phyloP scores from a whole-genome alignment of 2,797 vertebrate genomes.

The Peromyscus eremicus region DNA sequence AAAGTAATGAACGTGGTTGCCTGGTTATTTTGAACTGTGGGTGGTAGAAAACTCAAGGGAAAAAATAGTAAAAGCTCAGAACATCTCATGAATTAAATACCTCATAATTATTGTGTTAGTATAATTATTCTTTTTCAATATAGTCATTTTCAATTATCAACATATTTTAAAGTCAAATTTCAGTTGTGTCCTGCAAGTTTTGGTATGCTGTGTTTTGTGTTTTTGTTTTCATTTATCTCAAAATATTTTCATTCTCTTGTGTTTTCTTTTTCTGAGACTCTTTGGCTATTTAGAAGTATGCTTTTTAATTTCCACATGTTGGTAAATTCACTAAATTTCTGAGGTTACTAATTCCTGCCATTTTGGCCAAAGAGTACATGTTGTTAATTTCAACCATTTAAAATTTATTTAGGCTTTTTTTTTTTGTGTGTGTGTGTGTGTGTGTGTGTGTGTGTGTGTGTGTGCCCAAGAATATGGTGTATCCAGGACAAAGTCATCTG shows the following conservation, averaged over 20 bases:
- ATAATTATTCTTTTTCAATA: not conserved
- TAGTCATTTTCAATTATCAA: not conserved
- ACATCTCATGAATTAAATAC: not conserved
- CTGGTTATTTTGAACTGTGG: not conserved
- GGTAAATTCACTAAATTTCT: not conserved
- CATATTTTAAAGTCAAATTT: not conserved
- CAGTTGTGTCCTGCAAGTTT: not conserved
- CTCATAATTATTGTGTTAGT: not conserved
- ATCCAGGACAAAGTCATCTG: not conserved
- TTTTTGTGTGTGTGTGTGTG: not conserved
- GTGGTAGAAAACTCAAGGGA: not conserved
- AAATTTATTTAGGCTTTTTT: not conserved
- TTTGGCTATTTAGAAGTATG: conserved; percentile 5
- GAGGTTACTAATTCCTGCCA: not conserved
- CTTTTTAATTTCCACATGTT: conserved; percentile 6
- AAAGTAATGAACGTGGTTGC: not conserved
- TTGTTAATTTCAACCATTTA: not conserved
- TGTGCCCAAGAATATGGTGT: not conserved
- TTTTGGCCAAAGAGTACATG: conserved; percentile 25
- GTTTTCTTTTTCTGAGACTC: not conserved
- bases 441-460: too few relatives aligned
- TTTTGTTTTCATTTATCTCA: conserved; percentile 22
- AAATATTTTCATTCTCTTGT: conserved; percentile 45
- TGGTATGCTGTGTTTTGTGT: not conserved
- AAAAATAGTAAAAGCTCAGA: not conserved